Base-by-base conservation (phyloP, 2,113 vertebrate genomes). In the Pao palembangensis region DNA sequence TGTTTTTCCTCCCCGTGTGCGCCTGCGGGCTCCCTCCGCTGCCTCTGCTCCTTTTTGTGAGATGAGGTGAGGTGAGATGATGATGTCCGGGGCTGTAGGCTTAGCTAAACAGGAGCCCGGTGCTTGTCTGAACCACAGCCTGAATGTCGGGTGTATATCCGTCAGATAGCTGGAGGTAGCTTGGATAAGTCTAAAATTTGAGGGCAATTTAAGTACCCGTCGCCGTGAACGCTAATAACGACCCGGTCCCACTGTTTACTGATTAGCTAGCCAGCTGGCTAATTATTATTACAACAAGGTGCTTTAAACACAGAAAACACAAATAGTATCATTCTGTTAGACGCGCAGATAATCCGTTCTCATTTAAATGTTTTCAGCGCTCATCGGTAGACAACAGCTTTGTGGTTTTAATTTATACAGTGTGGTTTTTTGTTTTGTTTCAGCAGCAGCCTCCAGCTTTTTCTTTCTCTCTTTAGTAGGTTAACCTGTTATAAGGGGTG, bases 51-150 rank as follows among this genome's bases (percentile, higher is more conserved):
- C n/a, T 55, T 47, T 51, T 76, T 44, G 41, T 42, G 10, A 79
- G 75, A 16, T 81, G 65, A 79, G 74, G 72, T 75, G 79, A 84
- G 86, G 61, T 79, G 76, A 75, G 67, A 61, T 62, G 79, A 58
- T 84, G 80, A 71, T 84, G 78, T 75, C 64, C 34, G 62, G 44
- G 55, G 54, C 54, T 51, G 41, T 43, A 51, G 23, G 41, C 50
- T 60, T 49, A 54, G 59, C 52, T 49, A n/a, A 66, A 41, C 12
- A 10, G 23, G 41, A 58, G 20, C 25, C n/a, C 31, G 11, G 38
- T 54, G 50, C 13, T 54, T 44, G 54, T 60, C 15, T 49, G 50
- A 18, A 11, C 34, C 50, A 1, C 6, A 6, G 20, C 0, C 1
- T 41, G 11, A 31, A 43, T 41, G 8, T 23, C 20, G 7, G 0